Conservation (phyloP, 2,888 invertebrate species). For the Pollenia angustigena region DNA sequence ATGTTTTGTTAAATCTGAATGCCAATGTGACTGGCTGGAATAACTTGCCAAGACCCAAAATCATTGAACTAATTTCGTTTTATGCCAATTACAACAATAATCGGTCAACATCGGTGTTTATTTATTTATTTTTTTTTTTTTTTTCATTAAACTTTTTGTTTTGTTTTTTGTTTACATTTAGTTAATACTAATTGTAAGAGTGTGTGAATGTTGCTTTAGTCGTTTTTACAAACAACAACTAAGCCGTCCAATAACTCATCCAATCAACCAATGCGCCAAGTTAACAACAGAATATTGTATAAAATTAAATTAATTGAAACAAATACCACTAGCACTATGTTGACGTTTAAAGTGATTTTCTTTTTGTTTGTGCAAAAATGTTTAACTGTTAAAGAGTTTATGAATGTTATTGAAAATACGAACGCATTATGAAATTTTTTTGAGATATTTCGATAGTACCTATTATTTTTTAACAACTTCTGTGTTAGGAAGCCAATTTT, state of each 20-base stretch:
- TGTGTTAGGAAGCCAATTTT: conserved; percentile 7
- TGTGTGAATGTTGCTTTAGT: conserved; percentile 1
- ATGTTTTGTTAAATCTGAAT: conserved; percentile 58
- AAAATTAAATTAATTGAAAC: conserved; percentile 1
- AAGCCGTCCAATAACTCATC: not conserved
- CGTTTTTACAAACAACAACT: not conserved
- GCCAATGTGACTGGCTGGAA: conserved; percentile 66
- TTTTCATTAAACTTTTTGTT: conserved; percentile 9
- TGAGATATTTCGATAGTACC: not conserved
- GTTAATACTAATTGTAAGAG: not conserved
- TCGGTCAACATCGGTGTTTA: conserved; percentile 48
- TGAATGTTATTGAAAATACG: not conserved
- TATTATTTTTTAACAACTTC: not conserved
- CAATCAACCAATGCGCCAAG: not conserved
- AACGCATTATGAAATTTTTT: not conserved
- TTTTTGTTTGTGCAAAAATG: not conserved
- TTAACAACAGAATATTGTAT: not conserved
- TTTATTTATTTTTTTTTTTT: conserved; percentile 3
- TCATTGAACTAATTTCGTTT: conserved; percentile 72
- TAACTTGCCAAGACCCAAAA: conserved; percentile 63
- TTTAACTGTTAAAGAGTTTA: not conserved
- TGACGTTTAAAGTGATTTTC: not conserved
- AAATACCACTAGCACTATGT: not conserved
- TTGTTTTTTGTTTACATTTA: conserved; percentile 8
- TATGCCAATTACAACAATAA: conserved; percentile 64